These are phyloP conservation scores for Heterotilapia buettikoferi DNA, from an alignment of 2,113 vertebrate species.

Conservation along the genomic window DNA sequence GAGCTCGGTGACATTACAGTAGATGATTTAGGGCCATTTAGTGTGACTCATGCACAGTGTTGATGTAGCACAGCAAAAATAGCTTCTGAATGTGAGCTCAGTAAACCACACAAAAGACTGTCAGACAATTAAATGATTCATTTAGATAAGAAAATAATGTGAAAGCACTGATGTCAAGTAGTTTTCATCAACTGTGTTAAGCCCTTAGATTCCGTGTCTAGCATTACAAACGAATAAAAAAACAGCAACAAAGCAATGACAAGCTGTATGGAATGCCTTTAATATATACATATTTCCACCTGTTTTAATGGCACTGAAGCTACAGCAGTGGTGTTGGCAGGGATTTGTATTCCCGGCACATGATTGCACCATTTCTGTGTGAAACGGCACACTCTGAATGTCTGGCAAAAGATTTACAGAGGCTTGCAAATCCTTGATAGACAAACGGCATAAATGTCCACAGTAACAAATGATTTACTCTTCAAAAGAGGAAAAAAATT, in stretches of 20 bases:
- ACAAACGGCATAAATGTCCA: not conserved
- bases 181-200: not conserved
- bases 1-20: not conserved
- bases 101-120: not conserved
- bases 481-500: not conserved
- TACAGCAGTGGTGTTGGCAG: constrained; percentile 30
- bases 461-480: not conserved
- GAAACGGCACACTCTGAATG: not conserved
- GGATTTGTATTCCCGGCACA: constrained; percentile 4
- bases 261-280: constrained; percentile 41
- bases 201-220: not conserved
- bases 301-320: constrained; percentile 45
- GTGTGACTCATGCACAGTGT: not conserved
- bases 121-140: not conserved
- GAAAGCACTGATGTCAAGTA: not conserved
- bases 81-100: not conserved
- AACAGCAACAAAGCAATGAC: not conserved
- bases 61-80: not conserved
- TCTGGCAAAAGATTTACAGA: constrained; percentile 19
- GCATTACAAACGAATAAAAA: not conserved
- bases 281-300: constrained; percentile 59
- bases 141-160: not conserved
- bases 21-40: not conserved
- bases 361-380: constrained; percentile 14
- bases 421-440: constrained; percentile 30